These are phyloP conservation scores for Sylvia borin DNA, from an alignment of 2,797 vertebrate species.

Conservation along the genomic window DNA sequence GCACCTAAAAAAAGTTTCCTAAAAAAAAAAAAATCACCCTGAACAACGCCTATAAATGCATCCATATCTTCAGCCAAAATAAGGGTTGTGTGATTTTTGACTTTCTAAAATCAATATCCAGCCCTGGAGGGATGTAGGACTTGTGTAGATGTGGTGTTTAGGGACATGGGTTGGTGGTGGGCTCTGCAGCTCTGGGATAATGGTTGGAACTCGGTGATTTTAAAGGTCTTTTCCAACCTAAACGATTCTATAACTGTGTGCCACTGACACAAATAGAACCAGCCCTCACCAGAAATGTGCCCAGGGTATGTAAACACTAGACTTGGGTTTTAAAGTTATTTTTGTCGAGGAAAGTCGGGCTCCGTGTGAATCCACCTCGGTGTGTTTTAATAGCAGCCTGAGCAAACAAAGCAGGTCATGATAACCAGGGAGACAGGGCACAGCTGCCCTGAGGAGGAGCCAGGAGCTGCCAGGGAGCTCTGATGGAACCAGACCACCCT, in stretches of 20 bases:
- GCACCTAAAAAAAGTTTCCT: neutral
- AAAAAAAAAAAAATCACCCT: neutral
- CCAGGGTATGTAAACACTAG: neutral
- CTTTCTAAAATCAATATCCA: neutral
- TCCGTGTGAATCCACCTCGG: neutral
- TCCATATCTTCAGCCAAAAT: neutral
- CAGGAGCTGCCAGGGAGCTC: neutral
- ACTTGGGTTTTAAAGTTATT: neutral
- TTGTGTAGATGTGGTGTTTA: neutral
- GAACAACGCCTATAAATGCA: neutral
- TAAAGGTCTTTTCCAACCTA: neutral
- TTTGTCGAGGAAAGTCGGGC: neutral
- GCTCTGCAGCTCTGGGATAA: neutral
- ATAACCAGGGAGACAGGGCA: neutral
- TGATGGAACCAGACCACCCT: neutral
- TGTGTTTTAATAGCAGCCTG: conserved; percentile 29
- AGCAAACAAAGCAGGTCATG: neutral
- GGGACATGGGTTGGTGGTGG: neutral
- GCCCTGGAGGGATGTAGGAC: neutral
- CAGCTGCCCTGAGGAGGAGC: neutral
- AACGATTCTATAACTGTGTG: neutral
- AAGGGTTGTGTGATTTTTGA: neutral
- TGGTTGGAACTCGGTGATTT: neutral
- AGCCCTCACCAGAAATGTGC: neutral
- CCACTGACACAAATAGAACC: neutral